phyloP scores from a whole-genome alignment of 35 echinoderm and acorn worm genomes.

The Heliocidaris erythrogramma region DNA sequence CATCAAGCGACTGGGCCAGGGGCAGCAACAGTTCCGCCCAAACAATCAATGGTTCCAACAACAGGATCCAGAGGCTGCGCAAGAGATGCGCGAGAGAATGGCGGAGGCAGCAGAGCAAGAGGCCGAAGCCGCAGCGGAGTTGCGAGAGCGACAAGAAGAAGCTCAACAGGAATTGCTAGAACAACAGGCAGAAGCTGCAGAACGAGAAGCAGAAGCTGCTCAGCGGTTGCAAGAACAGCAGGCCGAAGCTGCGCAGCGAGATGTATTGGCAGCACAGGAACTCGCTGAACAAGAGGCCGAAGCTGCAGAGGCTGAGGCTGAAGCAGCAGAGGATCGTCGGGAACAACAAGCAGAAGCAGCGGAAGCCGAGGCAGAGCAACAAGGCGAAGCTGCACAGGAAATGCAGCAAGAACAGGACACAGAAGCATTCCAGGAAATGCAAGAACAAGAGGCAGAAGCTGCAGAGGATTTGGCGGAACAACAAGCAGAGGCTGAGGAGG shows the following conservation, averaged over 20 bases:
- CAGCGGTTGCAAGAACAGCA: not conserved
- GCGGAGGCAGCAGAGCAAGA: not conserved
- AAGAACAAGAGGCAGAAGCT: not conserved
- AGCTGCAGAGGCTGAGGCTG: not conserved
- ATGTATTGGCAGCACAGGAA: not conserved
- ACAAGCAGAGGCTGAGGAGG: not conserved
- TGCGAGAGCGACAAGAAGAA: not conserved
- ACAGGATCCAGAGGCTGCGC: not conserved
- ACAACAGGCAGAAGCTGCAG: conserved; percentile 3
- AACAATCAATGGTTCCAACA: not conserved
- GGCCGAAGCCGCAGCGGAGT: not conserved
- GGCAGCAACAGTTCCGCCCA: not conserved
- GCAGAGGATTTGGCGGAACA: not conserved
- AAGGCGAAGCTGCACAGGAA: not conserved
- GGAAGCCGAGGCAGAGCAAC: not conserved
- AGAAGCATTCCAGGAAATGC: not conserved
- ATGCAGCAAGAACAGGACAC: not conserved
- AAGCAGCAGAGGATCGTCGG: no score
- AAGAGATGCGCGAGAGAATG: not conserved
- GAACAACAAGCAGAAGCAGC: not conserved
- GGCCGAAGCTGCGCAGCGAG: not conserved
- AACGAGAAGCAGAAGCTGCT: not conserved
- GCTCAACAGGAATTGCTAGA: not conserved
- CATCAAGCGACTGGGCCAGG: not conserved
- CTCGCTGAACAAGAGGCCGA: not conserved